These are phyloP conservation scores for Planiliza haematocheilus DNA, from an alignment of 2,113 vertebrate genomes.

Conservation along the genomic window DNA sequence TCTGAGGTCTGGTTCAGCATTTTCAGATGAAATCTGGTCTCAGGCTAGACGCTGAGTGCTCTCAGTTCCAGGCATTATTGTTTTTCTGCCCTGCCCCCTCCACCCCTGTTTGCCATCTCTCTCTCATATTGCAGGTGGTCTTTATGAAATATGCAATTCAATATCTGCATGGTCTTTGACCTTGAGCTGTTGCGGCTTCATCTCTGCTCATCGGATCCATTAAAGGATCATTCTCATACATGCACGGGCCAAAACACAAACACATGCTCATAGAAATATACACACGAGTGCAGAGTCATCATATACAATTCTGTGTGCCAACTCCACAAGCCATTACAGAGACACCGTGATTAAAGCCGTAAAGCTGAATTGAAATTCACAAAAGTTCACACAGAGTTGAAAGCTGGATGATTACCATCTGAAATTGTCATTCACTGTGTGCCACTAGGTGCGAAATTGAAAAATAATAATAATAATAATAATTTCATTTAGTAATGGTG, in stretches of 20 bases:
- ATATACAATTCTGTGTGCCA: too few relatives aligned
- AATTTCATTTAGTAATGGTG: too few relatives aligned
- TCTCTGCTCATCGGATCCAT: constrained; percentile 2
- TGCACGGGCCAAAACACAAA: background rate
- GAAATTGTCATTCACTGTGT: background rate
- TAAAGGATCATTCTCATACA: background rate
- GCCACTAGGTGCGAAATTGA: constrained; percentile 20
- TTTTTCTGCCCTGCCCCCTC: background rate
- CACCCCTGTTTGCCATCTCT: background rate
- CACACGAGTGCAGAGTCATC: background rate
- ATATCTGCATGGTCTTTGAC: constrained; percentile 26
- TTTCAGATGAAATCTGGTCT: constrained; percentile 8
- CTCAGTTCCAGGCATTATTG: constrained; percentile 1
- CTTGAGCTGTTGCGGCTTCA: constrained; percentile 18
- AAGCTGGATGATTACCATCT: constrained; percentile 5
- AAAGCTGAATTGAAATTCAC: background rate
- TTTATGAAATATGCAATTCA: constrained; percentile 42
- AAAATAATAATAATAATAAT: too few relatives aligned
- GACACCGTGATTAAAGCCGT: background rate
- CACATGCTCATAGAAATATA: background rate
- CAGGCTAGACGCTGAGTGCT: background rate
- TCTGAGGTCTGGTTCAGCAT: constrained; percentile 3
- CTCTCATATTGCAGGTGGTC: constrained; percentile 15
- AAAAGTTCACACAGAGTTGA: constrained; percentile 1
- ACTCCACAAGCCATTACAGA: background rate